These are phyloP conservation scores for Cetonia aurata DNA, from an alignment of 2,888 invertebrate genomes.

Conservation along the genomic window DNA sequence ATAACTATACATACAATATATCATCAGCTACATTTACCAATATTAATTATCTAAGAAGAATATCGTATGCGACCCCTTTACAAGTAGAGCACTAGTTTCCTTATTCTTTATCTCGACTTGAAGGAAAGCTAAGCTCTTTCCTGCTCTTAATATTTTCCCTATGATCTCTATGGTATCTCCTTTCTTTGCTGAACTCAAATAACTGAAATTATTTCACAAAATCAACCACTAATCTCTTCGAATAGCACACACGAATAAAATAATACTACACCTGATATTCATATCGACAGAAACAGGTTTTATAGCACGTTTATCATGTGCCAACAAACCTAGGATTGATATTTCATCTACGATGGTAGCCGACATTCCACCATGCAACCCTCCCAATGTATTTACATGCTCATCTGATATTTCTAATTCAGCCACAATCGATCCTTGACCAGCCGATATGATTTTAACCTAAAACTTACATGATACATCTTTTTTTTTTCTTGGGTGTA, in stretches of 20 bases:
- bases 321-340: conserved; percentile 81
- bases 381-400: conserved; percentile 80
- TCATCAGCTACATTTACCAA: not conserved
- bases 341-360: conserved; percentile 83
- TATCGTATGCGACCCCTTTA: conserved; percentile 89
- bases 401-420: conserved; percentile 81
- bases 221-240: not conserved
- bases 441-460: conserved; percentile 67
- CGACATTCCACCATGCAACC: conserved; percentile 88
- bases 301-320: conserved; percentile 66
- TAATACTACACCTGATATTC: conserved; percentile 77
- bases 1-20: too few relatives aligned
- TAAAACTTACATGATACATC: conserved; percentile 46
- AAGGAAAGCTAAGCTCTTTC: conserved; percentile 85
- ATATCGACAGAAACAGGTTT: conserved; percentile 83
- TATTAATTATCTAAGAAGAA: conserved; percentile 58
- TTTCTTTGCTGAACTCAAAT: conserved; percentile 79
- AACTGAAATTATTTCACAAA: conserved; percentile 73
- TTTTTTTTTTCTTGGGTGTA: not conserved
- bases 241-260: not conserved
- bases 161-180: conserved; percentile 86
- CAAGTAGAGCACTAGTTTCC: conserved; percentile 78
- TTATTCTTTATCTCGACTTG: conserved; percentile 85
- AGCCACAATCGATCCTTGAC: conserved; percentile 80
- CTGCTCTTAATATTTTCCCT: conserved; percentile 81